Evolutionary conservation across 2,113 vertebrate species (phyloP), one percentile per base, ranked within the genome.

Genomic region (Struthio camelus): DNA sequence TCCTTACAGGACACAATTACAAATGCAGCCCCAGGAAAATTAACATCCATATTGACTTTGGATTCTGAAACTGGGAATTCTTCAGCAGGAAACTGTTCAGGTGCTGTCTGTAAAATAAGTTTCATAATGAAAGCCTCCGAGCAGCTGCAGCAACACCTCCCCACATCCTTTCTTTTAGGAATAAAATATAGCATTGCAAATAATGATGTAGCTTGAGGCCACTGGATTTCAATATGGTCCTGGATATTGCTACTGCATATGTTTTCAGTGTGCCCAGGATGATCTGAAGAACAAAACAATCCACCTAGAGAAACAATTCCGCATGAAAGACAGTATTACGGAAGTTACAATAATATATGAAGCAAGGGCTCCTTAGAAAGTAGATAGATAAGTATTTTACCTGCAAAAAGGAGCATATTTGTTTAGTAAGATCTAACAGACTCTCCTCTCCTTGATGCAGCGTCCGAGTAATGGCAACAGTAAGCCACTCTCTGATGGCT

Each of bases 31-130:
- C 99, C 99, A 2, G 99, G 99, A 95, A 99, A 99, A 95, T 98
- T 99, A 81, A 99, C 99, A 59, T 99, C 99, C 99, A 99, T 99
- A 93, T 99, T 99, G 85, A 99, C 98, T 97, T 99, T 99, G 71
- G 99, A 99, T 97, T 99, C 99, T 0, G 99, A 99, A 84, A 99
- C 97, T 3, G 99, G 99, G 91, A 99, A 99, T 96, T 99, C 99
- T 97, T 99, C 99, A 0, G 99, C 99, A 11, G 99, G 99, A 93
- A 99, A 99, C 93, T 99, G 99, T 72, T 99, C 99, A 1, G 99
- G 99, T 10, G 99, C 99, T 9, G 98, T 99, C 99, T 99, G 97
- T 48, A 97, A 94, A 44, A 54, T 12, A 78, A 89, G 17, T 51
- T 85, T 18, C 64, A 96, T 48, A 85, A 56, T 84, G 58, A 85